These are phyloP conservation scores for Stictocephala bisonia DNA, from an alignment of 2,888 invertebrate species.

Conservation along the genomic window DNA sequence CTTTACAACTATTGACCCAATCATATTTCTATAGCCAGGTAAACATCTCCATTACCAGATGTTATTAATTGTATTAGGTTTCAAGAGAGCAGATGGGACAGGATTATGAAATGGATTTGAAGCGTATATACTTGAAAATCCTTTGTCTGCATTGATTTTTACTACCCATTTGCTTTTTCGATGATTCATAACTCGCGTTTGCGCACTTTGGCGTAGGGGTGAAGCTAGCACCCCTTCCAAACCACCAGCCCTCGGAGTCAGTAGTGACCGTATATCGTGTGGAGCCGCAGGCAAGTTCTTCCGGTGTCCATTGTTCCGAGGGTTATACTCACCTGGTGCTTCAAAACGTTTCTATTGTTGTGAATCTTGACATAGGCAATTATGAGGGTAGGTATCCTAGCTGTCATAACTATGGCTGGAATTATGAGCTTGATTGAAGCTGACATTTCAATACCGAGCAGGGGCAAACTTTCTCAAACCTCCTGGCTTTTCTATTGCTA, in stretches of 20 bases:
- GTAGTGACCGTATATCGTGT: slow-evolving; percentile 29
- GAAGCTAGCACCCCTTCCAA: slow-evolving; percentile 29
- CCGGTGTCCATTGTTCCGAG: slow-evolving; percentile 25
- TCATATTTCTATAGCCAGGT: slow-evolving; percentile 40
- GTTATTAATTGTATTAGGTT: slow-evolving; percentile 35
- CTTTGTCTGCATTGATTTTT: slow-evolving; percentile 37
- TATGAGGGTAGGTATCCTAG: slow-evolving; percentile 46
- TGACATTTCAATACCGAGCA: slow-evolving; percentile 13
- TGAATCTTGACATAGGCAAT: slow-evolving; percentile 34
- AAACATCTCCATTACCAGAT: slow-evolving; percentile 25
- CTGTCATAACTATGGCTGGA: slow-evolving; percentile 43
- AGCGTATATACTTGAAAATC: slow-evolving; percentile 19
- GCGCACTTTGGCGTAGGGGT: slow-evolving; percentile 36
- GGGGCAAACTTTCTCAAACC: no score
- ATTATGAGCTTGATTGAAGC: slow-evolving; percentile 21
- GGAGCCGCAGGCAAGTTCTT: slow-evolving; percentile 17
- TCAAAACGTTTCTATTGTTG: slow-evolving; percentile 23
- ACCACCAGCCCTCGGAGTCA: slow-evolving; percentile 20
- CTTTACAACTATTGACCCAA: slow-evolving; percentile 23
- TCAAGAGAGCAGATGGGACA: slow-evolving; percentile 21
- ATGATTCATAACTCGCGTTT: slow-evolving; percentile 31
- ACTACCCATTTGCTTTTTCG: slow-evolving; percentile 9
- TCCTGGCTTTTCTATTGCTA: no score
- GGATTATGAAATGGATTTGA: slow-evolving; percentile 18
- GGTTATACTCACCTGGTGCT: slow-evolving; percentile 33